Evolutionary conservation across 1,140 invertebrate species (phyloP), one percentile per base, ranked within the genome.

Genomic region (Holcopasites calliopsidis): DNA sequence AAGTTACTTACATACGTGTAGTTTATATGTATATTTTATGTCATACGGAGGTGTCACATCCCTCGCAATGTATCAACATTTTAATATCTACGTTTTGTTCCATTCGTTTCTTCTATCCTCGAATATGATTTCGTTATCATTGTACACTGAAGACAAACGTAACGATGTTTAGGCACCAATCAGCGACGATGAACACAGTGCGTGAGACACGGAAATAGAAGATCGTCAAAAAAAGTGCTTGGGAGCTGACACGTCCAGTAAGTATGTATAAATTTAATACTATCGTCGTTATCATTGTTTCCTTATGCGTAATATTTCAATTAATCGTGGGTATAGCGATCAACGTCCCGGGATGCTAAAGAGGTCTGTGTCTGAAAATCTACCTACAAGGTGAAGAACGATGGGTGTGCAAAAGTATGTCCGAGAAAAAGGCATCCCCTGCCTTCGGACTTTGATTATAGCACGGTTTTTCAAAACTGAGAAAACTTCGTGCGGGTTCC

Each of bases 1-100:
- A 90, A 90, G 85, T 89, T 88, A 89, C 89, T 89, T 90, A 90
- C 88, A 90, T 90, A 87, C 80, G 83, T 86, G 84, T 82, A 86
- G 76, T 80, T 85, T 89, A 86, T 84, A 80, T 88, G 65, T 85
- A 82, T 87, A 86, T 85, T 18, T 82, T 85, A 82, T 80, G 75
- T 83, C 57, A 77, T 75, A 79, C 73, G 82, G 84, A 86, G 66
- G 80, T 86, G 80, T 84, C 84, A 81, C 64, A 64, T 85, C 76
- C 77, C 73, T 87, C 74, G 80, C 76, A 81, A 76, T 60, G 55
- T 57, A 28, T 71, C 62, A 50, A 75, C 79, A 13, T 21, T 28
- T 13, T 42, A 35, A 40, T 54, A 35, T 47, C 21, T 11, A 16
- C 11, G 42, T 16, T 2, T n/a, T 11, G 40, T 47, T n/a, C 33